Evolutionary conservation across 2,113 vertebrate genomes (phyloP), one percentile per base, ranked within the genome.

Genomic region (Gobiocypris rarus): DNA sequence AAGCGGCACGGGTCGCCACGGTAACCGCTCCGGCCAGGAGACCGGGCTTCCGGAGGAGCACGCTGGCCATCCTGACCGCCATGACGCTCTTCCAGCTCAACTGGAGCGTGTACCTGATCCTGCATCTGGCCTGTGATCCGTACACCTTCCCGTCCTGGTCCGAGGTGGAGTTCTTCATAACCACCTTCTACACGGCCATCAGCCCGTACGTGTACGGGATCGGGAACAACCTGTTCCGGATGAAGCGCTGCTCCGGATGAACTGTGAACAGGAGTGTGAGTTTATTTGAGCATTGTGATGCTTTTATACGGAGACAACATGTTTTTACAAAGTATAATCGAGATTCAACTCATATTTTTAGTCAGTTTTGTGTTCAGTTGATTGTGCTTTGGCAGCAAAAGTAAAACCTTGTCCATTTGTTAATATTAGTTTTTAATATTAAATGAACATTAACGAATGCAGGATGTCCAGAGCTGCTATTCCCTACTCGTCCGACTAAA

Each of bases 161-260:
- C 9, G 91, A 95, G 82, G 19, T 87, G 3, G 90, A 94, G 80
- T 94, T 94, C 84, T 92, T 94, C 0, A 90, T 93, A 75, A 84
- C 90, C 10, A 90, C 87, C 0, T 88, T 90, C 22, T 95, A 95
- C 56, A 89, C 91, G 22, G 90, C 92, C 41, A 58, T 93, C 65
- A 94, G 91, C 76, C 95, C 94, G 0, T 94, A 94, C 19, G 89
- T 95, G 15, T 95, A 94, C 0, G 92, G 93, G 13, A 87, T 93
- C 5, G 94, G 94, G 19, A 91, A 90, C 54, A 89, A 92, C 84
- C 73, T 94, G 58, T 94, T 95, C 80, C 87, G 89, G 8, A 0
- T 89, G 0, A 91, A 88, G n/a, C 86, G 82, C 22, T 89, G 86
- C 11, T 4, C 45, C 45, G 4, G 45, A 1, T 48, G 45, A 31